Conservation (phyloP, 2,888 invertebrate genomes). For the Tholera decimalis region DNA sequence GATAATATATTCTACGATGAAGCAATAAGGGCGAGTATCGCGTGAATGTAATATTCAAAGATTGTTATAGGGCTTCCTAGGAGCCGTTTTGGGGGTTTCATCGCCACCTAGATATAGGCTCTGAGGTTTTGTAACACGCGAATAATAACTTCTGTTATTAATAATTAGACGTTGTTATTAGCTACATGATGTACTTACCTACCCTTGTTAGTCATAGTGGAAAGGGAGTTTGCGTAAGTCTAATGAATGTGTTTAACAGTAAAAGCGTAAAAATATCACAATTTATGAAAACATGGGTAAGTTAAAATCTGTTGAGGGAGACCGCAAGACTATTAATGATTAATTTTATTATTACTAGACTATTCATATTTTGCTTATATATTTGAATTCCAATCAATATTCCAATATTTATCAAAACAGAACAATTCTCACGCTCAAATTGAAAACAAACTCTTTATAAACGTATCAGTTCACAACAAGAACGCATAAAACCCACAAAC, state of each 20-base stretch:
- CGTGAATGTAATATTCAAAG: slow-evolving; percentile 60
- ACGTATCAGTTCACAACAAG: slow-evolving; percentile 9
- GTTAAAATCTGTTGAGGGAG: background rate
- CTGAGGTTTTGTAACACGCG: slow-evolving; percentile 64
- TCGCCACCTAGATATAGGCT: slow-evolving; percentile 74
- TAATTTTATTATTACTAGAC: too few relatives aligned
- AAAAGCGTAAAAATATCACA: too few relatives aligned
- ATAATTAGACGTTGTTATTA: slow-evolving; percentile 32
- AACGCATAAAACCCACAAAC: slow-evolving; percentile 55
- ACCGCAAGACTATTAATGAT: background rate
- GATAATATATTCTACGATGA: slow-evolving; percentile 69
- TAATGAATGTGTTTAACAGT: too few relatives aligned
- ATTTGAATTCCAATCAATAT: background rate
- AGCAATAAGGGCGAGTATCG: slow-evolving; percentile 71
- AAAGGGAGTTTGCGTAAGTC: background rate
- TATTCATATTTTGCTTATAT: background rate
- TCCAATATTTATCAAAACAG: background rate
- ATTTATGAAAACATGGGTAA: background rate
- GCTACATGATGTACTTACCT: background rate
- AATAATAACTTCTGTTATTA: slow-evolving; percentile 44
- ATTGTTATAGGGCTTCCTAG: slow-evolving; percentile 83
- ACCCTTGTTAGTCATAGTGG: slow-evolving; percentile 1
- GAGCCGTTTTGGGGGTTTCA: slow-evolving; percentile 76
- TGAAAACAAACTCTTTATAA: slow-evolving; percentile 24
- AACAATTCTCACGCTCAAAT: slow-evolving; percentile 4